Percentiles rank a stretch among this genome's conserved stretches.
phyloP scores from a whole-genome alignment of 2,888 invertebrate genomes.

The Napeogenes sylphis region DNA sequence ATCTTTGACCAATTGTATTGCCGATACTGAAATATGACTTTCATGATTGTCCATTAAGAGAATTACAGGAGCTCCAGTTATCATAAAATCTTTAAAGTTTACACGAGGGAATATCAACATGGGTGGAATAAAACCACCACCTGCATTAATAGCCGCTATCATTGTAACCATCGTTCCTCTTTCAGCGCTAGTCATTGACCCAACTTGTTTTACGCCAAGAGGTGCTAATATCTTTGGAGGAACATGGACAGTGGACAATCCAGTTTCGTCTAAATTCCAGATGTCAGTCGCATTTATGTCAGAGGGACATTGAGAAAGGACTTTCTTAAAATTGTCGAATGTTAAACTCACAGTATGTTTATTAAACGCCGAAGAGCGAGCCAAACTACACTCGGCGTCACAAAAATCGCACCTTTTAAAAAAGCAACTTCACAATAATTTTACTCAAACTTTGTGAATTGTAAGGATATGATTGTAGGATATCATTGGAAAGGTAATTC shows the following conservation, averaged over 20 bases:
- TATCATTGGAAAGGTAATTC: too few species aligned
- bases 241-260: constrained; percentile 37
- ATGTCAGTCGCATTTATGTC: constrained; percentile 31
- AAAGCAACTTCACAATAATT: too few species aligned
- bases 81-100: constrained; percentile 29
- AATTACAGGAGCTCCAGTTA: constrained; percentile 27
- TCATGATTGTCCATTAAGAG: too few species aligned
- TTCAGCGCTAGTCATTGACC: constrained; percentile 26
- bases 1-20: constrained; percentile 27
- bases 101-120: constrained; percentile 31
- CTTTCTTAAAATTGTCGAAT: constrained; percentile 35
- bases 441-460: too few species aligned
- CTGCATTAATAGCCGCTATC: constrained; percentile 12
- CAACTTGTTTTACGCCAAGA: constrained; percentile 38
- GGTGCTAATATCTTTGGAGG: constrained; percentile 38
- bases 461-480: too few species aligned
- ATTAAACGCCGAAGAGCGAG: constrained; percentile 35
- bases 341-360: constrained; percentile 30
- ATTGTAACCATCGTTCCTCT: constrained; percentile 5
- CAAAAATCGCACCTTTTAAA: too few species aligned
- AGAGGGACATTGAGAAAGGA: constrained; percentile 24
- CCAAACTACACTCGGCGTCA: too few species aligned
- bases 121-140: constrained; percentile 30
- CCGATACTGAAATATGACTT: constrained; percentile 27
- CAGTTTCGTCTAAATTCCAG: constrained; percentile 39